Evolutionary conservation across 1,140 invertebrate species (phyloP).

Genomic region (Reticulitermes speratus): DNA sequence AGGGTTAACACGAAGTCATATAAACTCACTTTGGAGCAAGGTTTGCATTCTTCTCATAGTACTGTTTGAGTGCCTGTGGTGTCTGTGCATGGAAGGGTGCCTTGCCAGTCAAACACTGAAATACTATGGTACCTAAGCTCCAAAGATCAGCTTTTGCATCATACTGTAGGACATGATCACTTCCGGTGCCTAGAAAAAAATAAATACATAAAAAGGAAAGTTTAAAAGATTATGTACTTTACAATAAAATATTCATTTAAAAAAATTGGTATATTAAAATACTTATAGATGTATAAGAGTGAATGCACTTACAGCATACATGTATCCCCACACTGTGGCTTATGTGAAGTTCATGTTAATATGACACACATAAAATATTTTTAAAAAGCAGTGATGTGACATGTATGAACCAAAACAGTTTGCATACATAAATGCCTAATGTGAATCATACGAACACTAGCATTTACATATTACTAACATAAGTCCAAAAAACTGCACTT

Average conservation of each 20-base stretch:
- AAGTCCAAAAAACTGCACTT: too few species aligned
- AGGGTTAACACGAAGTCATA: neutral
- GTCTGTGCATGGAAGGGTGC: slow-evolving; percentile 98
- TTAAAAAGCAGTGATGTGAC: too few species aligned
- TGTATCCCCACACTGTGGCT: too few species aligned
- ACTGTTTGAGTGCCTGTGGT: slow-evolving; percentile 95
- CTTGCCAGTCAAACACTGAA: slow-evolving; percentile 97
- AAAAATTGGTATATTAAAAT: slow-evolving; percentile 6
- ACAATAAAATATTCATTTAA: neutral
- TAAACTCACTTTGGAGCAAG: slow-evolving; percentile 85
- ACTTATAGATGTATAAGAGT: neutral
- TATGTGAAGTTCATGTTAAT: too few species aligned
- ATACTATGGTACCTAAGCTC: slow-evolving; percentile 98
- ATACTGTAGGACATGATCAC: slow-evolving; percentile 99
- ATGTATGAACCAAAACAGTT: too few species aligned
- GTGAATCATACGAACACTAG: too few species aligned
- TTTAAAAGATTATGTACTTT: neutral
- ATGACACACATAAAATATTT: too few species aligned
- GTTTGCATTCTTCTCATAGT: slow-evolving; percentile 96
- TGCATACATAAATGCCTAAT: too few species aligned
- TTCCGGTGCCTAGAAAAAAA: slow-evolving; percentile 80
- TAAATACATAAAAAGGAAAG: neutral
- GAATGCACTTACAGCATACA: too few species aligned
- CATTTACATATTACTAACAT: too few species aligned
- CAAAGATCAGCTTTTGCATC: slow-evolving; percentile 99